A percentile compares a stretch with the other conserved stretches of the same genome.
phyloP scores from a whole-genome alignment of 2,797 vertebrate genomes.

The Propithecus deckenii region DNA sequence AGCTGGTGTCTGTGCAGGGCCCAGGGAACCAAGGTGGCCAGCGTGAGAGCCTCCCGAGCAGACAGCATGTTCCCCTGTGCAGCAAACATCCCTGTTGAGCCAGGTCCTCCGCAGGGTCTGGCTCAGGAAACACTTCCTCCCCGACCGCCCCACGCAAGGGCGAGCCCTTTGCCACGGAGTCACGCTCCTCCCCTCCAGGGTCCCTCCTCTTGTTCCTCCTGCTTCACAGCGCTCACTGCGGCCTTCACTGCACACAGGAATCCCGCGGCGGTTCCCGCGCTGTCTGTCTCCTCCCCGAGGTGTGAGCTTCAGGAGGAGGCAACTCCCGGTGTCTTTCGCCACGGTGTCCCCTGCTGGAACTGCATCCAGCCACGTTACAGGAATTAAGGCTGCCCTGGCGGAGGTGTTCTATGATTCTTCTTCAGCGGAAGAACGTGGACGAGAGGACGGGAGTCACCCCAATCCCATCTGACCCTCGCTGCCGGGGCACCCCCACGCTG shows the following conservation, averaged over 20 bases:
- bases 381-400: fast-evolving
- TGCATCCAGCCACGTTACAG: not conserved
- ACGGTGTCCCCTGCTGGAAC: not conserved
- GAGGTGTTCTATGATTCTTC: not conserved
- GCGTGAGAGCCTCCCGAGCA: not conserved
- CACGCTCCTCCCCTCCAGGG: not conserved
- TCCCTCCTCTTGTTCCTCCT: not conserved
- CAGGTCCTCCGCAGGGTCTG: not conserved
- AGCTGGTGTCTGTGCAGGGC: not conserved
- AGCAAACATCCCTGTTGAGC: no score
- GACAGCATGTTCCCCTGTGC: fast-evolving
- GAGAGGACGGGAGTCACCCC: not conserved
- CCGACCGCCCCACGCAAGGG: no score
- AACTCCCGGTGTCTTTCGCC: no score
- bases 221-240: no score
- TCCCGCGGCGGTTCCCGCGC: not conserved
- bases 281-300: not conserved
- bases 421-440: not conserved
- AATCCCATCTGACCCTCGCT: not conserved
- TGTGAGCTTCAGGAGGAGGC: not conserved
- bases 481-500: no score
- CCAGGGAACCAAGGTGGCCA: no score
- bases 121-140: not conserved
- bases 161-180: no score
- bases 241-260: not conserved